Evolutionary conservation across 2,113 vertebrate species (phyloP), one percentile per base, ranked within the genome.

Genomic region (Stigmatopora argus): DNA sequence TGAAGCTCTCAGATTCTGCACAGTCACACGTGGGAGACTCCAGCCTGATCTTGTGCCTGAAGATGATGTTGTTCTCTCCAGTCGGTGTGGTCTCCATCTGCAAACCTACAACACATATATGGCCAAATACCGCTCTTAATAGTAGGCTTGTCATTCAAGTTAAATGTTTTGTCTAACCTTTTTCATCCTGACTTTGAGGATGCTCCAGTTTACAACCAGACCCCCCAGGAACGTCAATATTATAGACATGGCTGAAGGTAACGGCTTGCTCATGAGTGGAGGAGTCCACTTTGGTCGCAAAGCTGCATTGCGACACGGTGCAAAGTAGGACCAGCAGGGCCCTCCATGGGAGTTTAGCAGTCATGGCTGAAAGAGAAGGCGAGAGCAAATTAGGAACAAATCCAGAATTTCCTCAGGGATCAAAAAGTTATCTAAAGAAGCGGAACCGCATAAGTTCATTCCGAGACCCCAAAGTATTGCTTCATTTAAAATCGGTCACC

Each of bases 161-260:
- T 41, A 18, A 35, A 45, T 34, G 13, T 18, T 44, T 21, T 67
- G 56, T 17, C 48, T 64, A 70, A 89, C 86, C 86, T 60, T 81
- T 81, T 23, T 83, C 70, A 0, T 90, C 89, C 34, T 86, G 76
- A 6, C 77, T 77, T 14, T 90, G 77, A 38, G 86, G 65, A 0
- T 49, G 77, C 68, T 93, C 87, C 53, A 92, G 74, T 64, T 91
- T 91, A 70, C 93, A 89, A 73, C 87, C 78, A 11, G 92, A 83
- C 0, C 86, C 86, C 1, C 82, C 83, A 0, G 90, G 90, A 64
- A 93, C 48, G 1, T 93, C 91, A 1, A 88, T 91, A 77, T 91
- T 94, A 78, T 95, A 96, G 70, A 92, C 89, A 11, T 94, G 93
- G 82, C 92, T 94, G 83, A 97, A 90, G 2, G 91, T 94, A 77